Percentiles rank a stretch among this genome's conserved stretches.
Conservation (phyloP, 2,888 invertebrate genomes). For the Micoletzkya japonica region DNA sequence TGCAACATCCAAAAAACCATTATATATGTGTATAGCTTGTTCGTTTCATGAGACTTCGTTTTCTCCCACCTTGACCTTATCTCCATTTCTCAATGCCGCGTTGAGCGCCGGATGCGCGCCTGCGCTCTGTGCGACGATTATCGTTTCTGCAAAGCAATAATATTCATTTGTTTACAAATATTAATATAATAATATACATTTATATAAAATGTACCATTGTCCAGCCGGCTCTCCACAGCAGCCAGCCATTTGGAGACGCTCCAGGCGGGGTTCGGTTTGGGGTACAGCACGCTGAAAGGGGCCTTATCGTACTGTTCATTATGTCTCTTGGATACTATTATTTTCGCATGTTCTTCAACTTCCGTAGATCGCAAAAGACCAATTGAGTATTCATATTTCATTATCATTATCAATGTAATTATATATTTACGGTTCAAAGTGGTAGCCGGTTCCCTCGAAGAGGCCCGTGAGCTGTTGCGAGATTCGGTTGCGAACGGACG, state of each 20-base stretch:
- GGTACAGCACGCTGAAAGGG: conserved; percentile 9
- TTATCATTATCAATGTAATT: not conserved
- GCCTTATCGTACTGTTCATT: no score
- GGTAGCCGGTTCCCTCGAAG: conserved; percentile 14
- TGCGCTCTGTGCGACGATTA: conserved; percentile 23
- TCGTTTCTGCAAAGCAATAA: not conserved
- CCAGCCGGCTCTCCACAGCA: conserved; percentile 13
- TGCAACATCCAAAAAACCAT: conserved; percentile 1
- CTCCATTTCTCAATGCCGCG: conserved; percentile 6
- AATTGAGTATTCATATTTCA: no score
- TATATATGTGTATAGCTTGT: no score
- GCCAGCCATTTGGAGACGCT: conserved; percentile 19
- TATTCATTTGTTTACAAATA: not conserved
- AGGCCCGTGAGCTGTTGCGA: conserved; percentile 20
- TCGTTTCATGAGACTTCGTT: not conserved
- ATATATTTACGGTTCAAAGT: conserved; percentile 21
- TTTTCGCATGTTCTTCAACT: not conserved
- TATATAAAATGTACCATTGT: not conserved
- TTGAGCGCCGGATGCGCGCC: conserved; percentile 21
- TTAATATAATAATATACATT: not conserved
- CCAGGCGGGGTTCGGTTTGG: conserved; percentile 6
- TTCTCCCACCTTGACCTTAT: not conserved
- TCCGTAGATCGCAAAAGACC: not conserved
- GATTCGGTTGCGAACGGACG: conserved; percentile 20
- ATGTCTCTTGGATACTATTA: not conserved